Conservation (phyloP, 30 jellyfish, hydroid and myxozoan genomes). For the Hydra vulgaris region DNA sequence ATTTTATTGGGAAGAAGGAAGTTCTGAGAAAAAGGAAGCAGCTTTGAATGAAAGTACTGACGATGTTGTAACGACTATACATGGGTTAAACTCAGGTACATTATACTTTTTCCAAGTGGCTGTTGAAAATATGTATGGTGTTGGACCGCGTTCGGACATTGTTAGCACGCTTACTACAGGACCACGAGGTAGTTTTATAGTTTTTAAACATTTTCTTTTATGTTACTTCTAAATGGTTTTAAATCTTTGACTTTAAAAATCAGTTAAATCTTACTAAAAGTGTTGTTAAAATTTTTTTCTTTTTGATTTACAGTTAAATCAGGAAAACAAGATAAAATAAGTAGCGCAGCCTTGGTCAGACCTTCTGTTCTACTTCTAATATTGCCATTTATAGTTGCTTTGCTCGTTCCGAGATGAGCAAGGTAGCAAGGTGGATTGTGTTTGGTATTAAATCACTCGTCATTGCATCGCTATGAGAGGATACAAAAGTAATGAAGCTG, state of each 20-base stretch:
- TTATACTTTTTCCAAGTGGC: slow-evolving; percentile 62
- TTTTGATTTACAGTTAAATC: background rate
- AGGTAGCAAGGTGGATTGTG: background rate
- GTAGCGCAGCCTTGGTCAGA: background rate
- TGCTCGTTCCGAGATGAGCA: background rate
- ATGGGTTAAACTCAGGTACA: slow-evolving; percentile 43
- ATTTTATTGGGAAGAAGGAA: slow-evolving; percentile 34
- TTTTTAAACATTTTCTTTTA: no score
- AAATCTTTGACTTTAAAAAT: no score
- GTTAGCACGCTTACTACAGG: slow-evolving; percentile 31
- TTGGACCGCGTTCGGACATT: slow-evolving; percentile 56
- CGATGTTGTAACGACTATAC: slow-evolving; percentile 41
- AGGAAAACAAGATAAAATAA: background rate
- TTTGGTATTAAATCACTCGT: background rate
- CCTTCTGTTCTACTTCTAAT: background rate
- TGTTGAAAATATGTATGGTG: slow-evolving; percentile 62
- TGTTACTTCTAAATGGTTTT: no score
- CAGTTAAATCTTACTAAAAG: background rate
- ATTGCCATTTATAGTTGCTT: background rate
- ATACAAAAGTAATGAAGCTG: background rate
- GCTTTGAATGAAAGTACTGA: slow-evolving; percentile 30
- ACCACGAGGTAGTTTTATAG: background rate
- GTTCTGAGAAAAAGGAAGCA: background rate
- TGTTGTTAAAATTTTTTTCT: background rate
- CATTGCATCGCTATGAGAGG: background rate